These are phyloP conservation scores for Thalassophryne amazonica DNA, from an alignment of 2,797 vertebrate species.

Conservation along the genomic window DNA sequence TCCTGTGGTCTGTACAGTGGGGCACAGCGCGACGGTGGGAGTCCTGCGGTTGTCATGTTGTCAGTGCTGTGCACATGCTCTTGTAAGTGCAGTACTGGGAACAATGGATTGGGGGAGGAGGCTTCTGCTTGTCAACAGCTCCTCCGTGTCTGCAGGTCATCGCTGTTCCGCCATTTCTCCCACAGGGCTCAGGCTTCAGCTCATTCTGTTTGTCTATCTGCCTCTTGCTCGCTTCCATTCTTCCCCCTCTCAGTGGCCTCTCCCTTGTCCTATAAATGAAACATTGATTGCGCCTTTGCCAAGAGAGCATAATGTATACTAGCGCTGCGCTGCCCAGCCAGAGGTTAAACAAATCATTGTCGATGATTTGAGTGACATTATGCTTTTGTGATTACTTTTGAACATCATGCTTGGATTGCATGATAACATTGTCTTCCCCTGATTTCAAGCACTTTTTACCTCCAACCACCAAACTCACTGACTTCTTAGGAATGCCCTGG, in stretches of 20 bases:
- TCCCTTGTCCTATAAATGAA: conserved; percentile 56
- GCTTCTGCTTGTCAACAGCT: conserved; percentile 37
- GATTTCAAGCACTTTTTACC: not conserved
- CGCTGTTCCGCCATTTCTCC: conserved; percentile 31
- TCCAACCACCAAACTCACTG: not conserved
- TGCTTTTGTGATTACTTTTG: conserved; percentile 13
- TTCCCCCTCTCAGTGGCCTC: conserved; percentile 17
- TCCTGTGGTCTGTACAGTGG: conserved; percentile 24
- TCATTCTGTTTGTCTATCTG: conserved; percentile 14
- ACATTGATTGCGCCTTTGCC: conserved; percentile 68
- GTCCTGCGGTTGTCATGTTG: conserved; percentile 7
- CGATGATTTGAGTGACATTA: conserved; percentile 13
- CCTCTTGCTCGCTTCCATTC: conserved; percentile 11
- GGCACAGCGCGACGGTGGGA: conserved; percentile 26
- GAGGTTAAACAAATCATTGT: conserved; percentile 35
- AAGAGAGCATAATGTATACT: conserved; percentile 61
- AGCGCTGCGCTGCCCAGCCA: conserved; percentile 51
- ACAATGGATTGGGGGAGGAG: not conserved
- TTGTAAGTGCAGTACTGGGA: conserved; percentile 23
- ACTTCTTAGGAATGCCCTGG: too few species aligned
- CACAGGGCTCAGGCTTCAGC: conserved; percentile 41
- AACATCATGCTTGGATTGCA: conserved; percentile 28
- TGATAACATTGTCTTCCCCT: conserved; percentile 2
- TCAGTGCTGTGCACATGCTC: conserved; percentile 13
- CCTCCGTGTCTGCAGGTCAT: conserved; percentile 15